Conservation (phyloP, 2,888 invertebrate species). For the Tupiocoris notatus region DNA sequence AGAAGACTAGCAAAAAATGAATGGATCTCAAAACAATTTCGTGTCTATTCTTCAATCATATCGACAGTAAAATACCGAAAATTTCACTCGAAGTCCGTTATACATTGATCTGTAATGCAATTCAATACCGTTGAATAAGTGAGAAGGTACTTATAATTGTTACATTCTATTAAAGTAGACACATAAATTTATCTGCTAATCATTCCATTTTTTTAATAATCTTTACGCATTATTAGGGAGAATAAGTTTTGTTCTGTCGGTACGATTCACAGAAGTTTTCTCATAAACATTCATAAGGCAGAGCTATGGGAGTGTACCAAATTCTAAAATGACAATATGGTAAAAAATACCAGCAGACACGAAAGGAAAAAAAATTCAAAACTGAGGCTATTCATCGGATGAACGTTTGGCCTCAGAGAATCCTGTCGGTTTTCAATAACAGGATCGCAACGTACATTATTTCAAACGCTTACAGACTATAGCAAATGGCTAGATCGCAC, state of each 20-base stretch:
- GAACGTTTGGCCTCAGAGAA: not conserved
- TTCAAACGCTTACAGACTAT: slow-evolving; percentile 31
- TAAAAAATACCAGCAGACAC: not conserved
- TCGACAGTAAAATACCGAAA: slow-evolving; percentile 4
- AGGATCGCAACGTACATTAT: not conserved
- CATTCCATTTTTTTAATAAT: slow-evolving; percentile 1
- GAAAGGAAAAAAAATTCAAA: not conserved
- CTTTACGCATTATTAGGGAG: not conserved
- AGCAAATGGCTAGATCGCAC: slow-evolving; percentile 37
- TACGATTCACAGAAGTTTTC: not conserved
- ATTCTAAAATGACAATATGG: not conserved
- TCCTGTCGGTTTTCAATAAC: not conserved
- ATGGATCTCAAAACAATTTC: slow-evolving; percentile 11
- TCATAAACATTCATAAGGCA: slow-evolving; percentile 14
- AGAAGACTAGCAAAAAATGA: slow-evolving; percentile 33
- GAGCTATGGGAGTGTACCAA: slow-evolving; percentile 13
- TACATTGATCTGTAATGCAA: slow-evolving; percentile 7
- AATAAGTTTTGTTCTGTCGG: not conserved
- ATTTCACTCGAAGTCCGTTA: not conserved
- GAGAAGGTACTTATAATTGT: slow-evolving; percentile 18
- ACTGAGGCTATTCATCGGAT: not conserved
- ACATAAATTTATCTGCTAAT: slow-evolving; percentile 20
- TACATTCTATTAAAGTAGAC: slow-evolving; percentile 30
- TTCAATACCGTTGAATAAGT: slow-evolving; percentile 17
- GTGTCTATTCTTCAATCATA: not conserved